Percentiles rank a stretch among this genome's conserved stretches.
Conservation (phyloP, 2,888 invertebrate species). For the Trichacis sp. region DNA sequence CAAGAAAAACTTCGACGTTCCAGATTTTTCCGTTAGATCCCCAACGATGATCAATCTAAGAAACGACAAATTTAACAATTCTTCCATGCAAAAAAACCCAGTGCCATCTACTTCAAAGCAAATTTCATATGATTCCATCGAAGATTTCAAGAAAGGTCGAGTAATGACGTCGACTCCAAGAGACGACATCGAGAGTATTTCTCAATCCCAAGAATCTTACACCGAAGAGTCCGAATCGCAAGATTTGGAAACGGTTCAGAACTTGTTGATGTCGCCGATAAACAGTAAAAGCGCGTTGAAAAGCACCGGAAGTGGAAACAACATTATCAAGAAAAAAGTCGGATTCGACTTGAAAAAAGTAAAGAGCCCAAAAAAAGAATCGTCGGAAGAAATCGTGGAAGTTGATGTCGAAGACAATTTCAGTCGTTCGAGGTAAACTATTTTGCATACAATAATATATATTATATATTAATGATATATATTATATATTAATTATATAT, state of each 20-base stretch:
- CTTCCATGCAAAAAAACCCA: slow-evolving; percentile 3
- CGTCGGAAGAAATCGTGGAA: slow-evolving; percentile 23
- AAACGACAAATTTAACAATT: background rate
- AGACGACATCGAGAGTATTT: slow-evolving; percentile 34
- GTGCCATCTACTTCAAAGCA: background rate
- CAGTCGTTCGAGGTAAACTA: slow-evolving; percentile 73
- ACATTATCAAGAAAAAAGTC: slow-evolving; percentile 74
- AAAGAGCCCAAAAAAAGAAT: slow-evolving; percentile 53
- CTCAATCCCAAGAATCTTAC: slow-evolving; percentile 36
- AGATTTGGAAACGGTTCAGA: slow-evolving; percentile 37
- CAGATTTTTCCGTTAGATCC: too few species aligned
- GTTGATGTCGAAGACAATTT: slow-evolving; percentile 68
- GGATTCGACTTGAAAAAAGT: slow-evolving; percentile 73
- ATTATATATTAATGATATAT: too few species aligned
- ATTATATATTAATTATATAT: too few species aligned
- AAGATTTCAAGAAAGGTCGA: slow-evolving; percentile 45
- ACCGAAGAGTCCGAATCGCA: slow-evolving; percentile 32
- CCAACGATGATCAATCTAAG: slow-evolving; percentile 2
- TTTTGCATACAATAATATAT: too few species aligned
- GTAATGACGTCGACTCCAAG: slow-evolving; percentile 48
- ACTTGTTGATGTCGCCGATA: slow-evolving; percentile 52
- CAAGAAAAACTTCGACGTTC: slow-evolving; percentile 11
- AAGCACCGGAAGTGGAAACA: slow-evolving; percentile 69
- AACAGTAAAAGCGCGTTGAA: slow-evolving; percentile 73
- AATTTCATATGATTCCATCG: slow-evolving; percentile 28